These are phyloP conservation scores for Ammospiza nelsoni DNA, from an alignment of 2,113 vertebrate genomes.

Conservation along the genomic window DNA sequence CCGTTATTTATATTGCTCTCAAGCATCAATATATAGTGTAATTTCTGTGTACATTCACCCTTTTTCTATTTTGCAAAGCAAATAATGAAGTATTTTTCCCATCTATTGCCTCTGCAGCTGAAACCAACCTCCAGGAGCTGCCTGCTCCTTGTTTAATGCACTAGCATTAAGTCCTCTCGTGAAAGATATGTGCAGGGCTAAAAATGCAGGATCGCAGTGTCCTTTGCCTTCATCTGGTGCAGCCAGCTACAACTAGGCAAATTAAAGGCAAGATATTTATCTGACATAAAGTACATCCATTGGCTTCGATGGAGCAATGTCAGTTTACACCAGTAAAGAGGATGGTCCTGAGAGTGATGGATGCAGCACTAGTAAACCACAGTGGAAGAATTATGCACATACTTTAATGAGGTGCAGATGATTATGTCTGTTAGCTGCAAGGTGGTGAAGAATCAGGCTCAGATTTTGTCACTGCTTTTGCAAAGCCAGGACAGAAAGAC, in stretches of 20 bases:
- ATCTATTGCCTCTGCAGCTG: slow-evolving; percentile 21
- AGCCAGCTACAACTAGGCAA: not conserved
- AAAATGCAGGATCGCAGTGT: not conserved
- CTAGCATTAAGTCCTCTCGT: not conserved
- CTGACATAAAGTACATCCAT: not conserved
- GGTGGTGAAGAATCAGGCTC: not conserved
- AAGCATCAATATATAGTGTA: slow-evolving; percentile 31
- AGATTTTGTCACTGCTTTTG: slow-evolving; percentile 30
- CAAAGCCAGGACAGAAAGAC: slow-evolving; percentile 16
- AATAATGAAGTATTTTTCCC: slow-evolving; percentile 17
- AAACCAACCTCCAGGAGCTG: slow-evolving; percentile 1
- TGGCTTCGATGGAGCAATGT: not conserved
- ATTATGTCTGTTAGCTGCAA: not conserved
- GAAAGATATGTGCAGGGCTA: not conserved
- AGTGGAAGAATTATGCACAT: not conserved
- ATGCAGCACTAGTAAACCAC: not conserved
- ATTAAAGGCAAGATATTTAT: not conserved
- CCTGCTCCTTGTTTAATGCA: not conserved
- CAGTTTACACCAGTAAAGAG: not conserved
- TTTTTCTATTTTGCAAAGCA: slow-evolving; percentile 40
- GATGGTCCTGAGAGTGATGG: not conserved
- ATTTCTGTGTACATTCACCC: slow-evolving; percentile 32
- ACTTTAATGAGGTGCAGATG: not conserved
- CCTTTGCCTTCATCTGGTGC: not conserved
- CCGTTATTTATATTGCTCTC: slow-evolving; percentile 33